A percentile compares a stretch with the other conserved stretches of the same genome.
Evolutionary conservation across 2,113 vertebrate species (phyloP).

Genomic region (Okapia johnstoni): DNA sequence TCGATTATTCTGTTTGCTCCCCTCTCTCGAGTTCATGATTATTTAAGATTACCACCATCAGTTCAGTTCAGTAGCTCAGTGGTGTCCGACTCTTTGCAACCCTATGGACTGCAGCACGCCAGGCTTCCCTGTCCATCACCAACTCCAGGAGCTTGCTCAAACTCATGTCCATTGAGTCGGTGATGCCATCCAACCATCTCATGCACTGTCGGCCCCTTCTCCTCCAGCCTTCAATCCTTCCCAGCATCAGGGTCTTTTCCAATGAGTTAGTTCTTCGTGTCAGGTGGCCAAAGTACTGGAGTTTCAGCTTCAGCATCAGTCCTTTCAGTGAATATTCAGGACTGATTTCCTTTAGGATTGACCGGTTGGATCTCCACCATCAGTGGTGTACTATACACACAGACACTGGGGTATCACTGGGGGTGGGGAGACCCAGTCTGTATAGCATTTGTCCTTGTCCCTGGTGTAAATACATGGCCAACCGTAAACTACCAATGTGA

Average conservation of each 20-base stretch:
- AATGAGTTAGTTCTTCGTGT: not conserved
- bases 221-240: not conserved
- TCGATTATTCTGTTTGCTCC: not conserved
- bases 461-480: not conserved
- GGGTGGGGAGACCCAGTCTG: not conserved
- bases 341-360: not conserved
- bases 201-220: not conserved
- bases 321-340: not conserved
- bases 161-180: not conserved
- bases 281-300: not conserved
- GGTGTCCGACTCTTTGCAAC: accelerated
- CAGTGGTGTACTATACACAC: not conserved
- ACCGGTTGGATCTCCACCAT: not conserved
- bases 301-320: not conserved
- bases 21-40: not conserved
- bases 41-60: not conserved
- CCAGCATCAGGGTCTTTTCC: not conserved
- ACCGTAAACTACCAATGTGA: not conserved
- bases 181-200: not conserved
- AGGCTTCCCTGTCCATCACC: not conserved
- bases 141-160: not conserved
- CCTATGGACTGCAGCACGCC: not conserved
- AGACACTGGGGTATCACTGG: not conserved
- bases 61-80: not conserved
- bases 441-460: not conserved